Evolutionary conservation across 2,888 invertebrate species (phyloP).

Genomic region (Nephrotoma guestfalica): DNA sequence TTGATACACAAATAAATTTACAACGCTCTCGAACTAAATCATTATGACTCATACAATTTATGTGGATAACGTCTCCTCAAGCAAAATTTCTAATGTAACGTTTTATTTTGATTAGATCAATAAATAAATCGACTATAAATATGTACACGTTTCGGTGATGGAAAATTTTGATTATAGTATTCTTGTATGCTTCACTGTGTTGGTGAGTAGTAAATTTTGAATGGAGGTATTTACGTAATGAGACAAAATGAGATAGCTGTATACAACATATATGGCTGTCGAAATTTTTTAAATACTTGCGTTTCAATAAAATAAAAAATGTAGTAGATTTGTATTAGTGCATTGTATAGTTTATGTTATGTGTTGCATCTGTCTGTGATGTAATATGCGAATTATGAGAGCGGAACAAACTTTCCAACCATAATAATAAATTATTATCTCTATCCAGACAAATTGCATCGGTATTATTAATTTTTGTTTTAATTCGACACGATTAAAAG

Average conservation of each 20-base stretch:
- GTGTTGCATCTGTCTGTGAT: not conserved
- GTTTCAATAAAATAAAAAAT: not conserved
- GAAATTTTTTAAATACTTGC: not conserved
- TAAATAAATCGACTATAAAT: not conserved
- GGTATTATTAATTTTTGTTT: not conserved
- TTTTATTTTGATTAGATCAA: not conserved
- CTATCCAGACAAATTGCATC: not conserved
- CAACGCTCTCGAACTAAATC: not conserved
- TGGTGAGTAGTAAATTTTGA: not conserved
- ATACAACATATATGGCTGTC: too few relatives aligned
- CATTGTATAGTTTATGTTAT: not conserved
- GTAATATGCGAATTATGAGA: not conserved
- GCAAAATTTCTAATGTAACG: not conserved
- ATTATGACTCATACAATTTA: not conserved
- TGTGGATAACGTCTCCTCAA: not conserved
- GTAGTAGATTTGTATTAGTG: not conserved
- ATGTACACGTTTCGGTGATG: not conserved
- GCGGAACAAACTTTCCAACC: not conserved
- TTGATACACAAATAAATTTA: not conserved
- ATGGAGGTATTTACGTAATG: not conserved
- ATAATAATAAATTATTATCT: not conserved
- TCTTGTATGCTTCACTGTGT: not conserved
- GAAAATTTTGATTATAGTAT: not conserved
- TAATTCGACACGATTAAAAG: not conserved
- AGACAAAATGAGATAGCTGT: not conserved